Conservation (phyloP, 92 coral and sea anemone species). For the Epizoanthus stellaris region DNA sequence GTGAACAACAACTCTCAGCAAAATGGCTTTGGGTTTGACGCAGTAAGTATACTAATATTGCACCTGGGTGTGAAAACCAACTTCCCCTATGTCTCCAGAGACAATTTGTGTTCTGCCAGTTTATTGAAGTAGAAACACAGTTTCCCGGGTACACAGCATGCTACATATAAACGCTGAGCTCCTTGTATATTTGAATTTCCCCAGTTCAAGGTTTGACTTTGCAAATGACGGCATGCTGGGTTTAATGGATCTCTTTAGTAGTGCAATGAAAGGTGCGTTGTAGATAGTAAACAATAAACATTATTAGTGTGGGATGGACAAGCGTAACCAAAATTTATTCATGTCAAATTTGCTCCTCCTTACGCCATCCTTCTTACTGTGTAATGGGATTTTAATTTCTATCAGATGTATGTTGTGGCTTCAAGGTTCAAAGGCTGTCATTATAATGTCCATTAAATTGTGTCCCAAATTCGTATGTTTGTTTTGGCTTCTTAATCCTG, state of each 20-base stretch:
- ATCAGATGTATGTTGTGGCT: conserved; percentile 52
- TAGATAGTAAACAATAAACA: neutral
- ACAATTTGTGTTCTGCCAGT: conserved; percentile 3
- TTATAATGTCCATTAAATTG: conserved; percentile 23
- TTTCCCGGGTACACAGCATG: neutral
- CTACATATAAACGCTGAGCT: neutral
- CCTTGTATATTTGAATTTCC: neutral
- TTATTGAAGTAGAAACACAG: neutral
- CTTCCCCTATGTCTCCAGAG: neutral
- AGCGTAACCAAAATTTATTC: conserved; percentile 4
- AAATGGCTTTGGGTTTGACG: conserved; percentile 48
- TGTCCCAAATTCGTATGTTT: conserved; percentile 22
- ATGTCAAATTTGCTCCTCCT: conserved; percentile 35
- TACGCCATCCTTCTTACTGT: conserved; percentile 7
- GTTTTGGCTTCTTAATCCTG: conserved; percentile 28
- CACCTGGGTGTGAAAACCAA: neutral
- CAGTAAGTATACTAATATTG: conserved; percentile 23
- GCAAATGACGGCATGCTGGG: neutral
- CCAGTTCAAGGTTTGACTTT: conserved; percentile 16
- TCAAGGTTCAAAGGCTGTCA: conserved; percentile 28
- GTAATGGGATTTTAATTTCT: conserved; percentile 60
- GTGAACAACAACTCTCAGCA: conserved; percentile 28
- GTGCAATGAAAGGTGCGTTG: neutral
- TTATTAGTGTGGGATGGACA: neutral
- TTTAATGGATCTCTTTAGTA: neutral